Evolutionary conservation across 2,888 invertebrate species (phyloP).

Genomic region (Nomada goodeniana): DNA sequence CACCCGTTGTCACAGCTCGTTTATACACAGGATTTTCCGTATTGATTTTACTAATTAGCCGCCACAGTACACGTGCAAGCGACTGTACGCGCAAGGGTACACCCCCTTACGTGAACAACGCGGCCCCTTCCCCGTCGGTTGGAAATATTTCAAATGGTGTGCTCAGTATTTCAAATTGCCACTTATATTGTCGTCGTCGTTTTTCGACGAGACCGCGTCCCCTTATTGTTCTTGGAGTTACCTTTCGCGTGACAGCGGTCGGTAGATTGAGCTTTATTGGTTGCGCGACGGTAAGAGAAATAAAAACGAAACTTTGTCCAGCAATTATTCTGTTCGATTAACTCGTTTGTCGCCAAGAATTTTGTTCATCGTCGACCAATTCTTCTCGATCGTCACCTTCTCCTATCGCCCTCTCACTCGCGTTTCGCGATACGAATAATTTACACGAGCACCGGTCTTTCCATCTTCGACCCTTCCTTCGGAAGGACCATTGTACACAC

Average conservation of each 20-base stretch:
- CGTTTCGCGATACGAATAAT: conserved; percentile 28
- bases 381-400: neutral
- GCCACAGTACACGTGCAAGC: conserved; percentile 31
- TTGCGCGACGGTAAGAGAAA: neutral
- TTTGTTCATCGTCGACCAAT: neutral
- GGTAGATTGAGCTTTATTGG: neutral
- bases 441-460: conserved; percentile 36
- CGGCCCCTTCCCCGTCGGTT: neutral
- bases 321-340: too few species aligned
- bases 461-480: conserved; percentile 20
- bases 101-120: conserved; percentile 2
- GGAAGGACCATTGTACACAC: conserved; percentile 20
- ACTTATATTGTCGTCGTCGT: neutral
- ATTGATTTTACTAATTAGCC: conserved; percentile 80
- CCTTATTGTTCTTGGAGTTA: neutral
- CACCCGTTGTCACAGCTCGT: conserved; percentile 68
- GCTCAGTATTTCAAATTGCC: neutral
- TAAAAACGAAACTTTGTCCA: neutral
- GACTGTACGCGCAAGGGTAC: conserved; percentile 28
- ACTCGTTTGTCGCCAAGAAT: too few species aligned
- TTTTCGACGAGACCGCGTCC: neutral
- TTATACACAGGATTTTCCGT: conserved; percentile 74
- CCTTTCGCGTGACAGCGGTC: neutral
- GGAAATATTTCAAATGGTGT: conserved; percentile 1
- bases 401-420: neutral